Conservation (phyloP, 1,140 invertebrate genomes). For the Drosophila kanapiae region DNA sequence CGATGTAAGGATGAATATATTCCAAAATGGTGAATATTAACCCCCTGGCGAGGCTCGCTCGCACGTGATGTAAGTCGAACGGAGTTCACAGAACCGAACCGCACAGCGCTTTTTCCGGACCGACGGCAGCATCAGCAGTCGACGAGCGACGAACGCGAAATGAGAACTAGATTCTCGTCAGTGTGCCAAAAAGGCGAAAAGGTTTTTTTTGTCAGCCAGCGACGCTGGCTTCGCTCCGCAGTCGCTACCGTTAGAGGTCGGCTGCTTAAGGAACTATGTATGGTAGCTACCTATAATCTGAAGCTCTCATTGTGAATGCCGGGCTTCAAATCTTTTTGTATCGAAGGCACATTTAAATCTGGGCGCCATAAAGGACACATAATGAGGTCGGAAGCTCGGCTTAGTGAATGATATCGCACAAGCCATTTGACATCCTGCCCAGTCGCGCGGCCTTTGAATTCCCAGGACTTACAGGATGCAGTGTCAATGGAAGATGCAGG, state of each 20-base stretch:
- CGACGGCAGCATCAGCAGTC: conserved; percentile 70
- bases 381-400: conserved; percentile 45
- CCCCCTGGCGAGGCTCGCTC: conserved; percentile 9
- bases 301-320: conserved; percentile 26
- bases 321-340: conserved; percentile 20
- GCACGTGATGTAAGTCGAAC: conserved; percentile 18
- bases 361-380: conserved; percentile 29
- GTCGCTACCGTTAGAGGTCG: conserved; percentile 57
- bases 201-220: conserved; percentile 29
- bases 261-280: conserved; percentile 14
- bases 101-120: conserved; percentile 47
- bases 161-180: conserved; percentile 73
- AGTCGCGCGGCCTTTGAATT: conserved; percentile 66
- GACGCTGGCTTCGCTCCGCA: conserved; percentile 41
- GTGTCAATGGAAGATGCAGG: conserved; percentile 57
- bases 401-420: conserved; percentile 75
- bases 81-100: conserved; percentile 21
- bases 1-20: not conserved
- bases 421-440: conserved; percentile 77
- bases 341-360: conserved; percentile 33
- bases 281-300: conserved; percentile 1
- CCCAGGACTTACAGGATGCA: conserved; percentile 69
- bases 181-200: conserved; percentile 70
- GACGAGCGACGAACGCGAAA: conserved; percentile 72
- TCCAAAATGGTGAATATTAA: conserved; percentile 7